phyloP scores from a whole-genome alignment of 2,797 vertebrate genomes.

The Cephalopachus bancanus region DNA sequence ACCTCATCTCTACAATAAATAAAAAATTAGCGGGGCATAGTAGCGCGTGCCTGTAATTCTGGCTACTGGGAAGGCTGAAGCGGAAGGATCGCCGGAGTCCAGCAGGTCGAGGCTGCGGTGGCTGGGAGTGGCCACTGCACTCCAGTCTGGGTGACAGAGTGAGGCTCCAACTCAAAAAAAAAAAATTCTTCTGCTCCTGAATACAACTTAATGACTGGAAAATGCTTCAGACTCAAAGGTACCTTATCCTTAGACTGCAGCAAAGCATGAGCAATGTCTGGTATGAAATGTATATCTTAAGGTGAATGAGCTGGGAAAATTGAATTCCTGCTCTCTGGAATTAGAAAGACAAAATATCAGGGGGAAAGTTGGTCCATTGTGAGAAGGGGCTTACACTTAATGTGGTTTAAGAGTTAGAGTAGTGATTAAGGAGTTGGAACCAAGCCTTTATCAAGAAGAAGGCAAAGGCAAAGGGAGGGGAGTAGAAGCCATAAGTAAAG shows the following conservation, averaged over 20 bases:
- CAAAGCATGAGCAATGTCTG: too few relatives aligned
- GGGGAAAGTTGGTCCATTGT: neutral
- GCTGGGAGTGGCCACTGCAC: too few relatives aligned
- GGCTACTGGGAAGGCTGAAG: too few relatives aligned
- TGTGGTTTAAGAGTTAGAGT: neutral
- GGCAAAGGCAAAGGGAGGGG: neutral
- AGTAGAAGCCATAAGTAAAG: neutral
- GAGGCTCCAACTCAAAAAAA: too few relatives aligned
- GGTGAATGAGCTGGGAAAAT: neutral
- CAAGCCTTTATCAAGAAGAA: neutral
- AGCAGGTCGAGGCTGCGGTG: too few relatives aligned
- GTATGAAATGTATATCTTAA: neutral
- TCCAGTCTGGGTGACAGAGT: too few relatives aligned
- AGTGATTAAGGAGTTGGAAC: neutral
- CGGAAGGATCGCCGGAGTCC: too few relatives aligned
- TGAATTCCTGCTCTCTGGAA: neutral
- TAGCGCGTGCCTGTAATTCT: too few relatives aligned
- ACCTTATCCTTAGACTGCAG: neutral
- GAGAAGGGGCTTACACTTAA: neutral
- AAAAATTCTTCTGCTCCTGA: too few relatives aligned
- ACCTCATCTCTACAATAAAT: too few relatives aligned
- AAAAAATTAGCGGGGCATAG: too few relatives aligned
- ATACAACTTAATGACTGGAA: neutral
- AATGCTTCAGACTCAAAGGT: neutral
- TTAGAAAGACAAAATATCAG: neutral